Evolutionary conservation across 2,797 vertebrate species (phyloP).

Genomic region (Labeo calbasu): DNA sequence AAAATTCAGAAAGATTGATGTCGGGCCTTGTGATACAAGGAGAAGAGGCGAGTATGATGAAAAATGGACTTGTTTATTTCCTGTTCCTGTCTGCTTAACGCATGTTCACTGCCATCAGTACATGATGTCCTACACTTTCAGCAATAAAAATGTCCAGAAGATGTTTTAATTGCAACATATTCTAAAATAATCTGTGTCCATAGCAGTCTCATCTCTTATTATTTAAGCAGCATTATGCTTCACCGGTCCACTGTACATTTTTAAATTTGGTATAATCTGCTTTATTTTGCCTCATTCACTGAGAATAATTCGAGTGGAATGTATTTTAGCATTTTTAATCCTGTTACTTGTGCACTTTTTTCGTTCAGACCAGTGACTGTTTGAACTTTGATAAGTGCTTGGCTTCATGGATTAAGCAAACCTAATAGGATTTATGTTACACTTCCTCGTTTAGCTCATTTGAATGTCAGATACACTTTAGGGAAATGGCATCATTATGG

Average conservation of each 20-base stretch:
- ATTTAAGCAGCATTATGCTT: conserved; percentile 33
- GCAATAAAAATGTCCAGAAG: not conserved
- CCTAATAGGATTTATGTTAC: conserved; percentile 74
- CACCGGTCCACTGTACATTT: conserved; percentile 28
- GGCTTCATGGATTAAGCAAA: conserved; percentile 74
- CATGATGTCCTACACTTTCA: not conserved
- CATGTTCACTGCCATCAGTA: conserved; percentile 1
- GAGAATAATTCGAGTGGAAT: conserved; percentile 52
- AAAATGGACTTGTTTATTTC: conserved; percentile 33
- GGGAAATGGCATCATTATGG: conserved; percentile 65
- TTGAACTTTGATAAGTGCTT: conserved; percentile 73
- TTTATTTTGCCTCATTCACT: conserved; percentile 45
- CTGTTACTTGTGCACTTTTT: conserved; percentile 66
- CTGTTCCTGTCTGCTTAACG: not conserved
- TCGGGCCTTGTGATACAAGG: conserved; percentile 40
- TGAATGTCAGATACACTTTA: conserved; percentile 67
- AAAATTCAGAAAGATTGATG: conserved; percentile 40
- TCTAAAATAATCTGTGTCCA: not conserved
- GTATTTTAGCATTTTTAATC: conserved; percentile 69
- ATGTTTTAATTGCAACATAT: not conserved
- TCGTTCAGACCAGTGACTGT: conserved; percentile 66
- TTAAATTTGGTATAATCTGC: conserved; percentile 47
- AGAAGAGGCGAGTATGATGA: conserved; percentile 37
- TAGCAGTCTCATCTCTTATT: conserved; percentile 18
- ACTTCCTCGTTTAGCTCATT: conserved; percentile 66